Percentiles rank a stretch among this genome's conserved stretches.
These are phyloP conservation scores for Drosophila parabipectinata DNA, from an alignment of 1,140 invertebrate genomes.

Conservation along the genomic window DNA sequence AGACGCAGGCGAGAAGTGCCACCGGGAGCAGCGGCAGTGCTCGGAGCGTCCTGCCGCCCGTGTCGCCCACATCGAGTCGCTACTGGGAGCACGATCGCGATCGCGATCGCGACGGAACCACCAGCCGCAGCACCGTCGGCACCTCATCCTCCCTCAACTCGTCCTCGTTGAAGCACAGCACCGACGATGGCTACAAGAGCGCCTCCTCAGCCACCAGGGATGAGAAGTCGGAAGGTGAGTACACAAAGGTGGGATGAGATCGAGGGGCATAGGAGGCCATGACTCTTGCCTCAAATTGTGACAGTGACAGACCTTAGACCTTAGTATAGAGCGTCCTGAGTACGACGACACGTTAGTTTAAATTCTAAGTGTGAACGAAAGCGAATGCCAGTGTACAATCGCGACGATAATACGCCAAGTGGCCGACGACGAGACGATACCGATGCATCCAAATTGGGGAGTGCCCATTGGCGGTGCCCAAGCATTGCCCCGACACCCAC, in stretches of 20 bases:
- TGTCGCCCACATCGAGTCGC: conserved; percentile 77
- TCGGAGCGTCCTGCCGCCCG: conserved; percentile 68
- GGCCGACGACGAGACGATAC: neutral
- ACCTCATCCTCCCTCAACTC: conserved; percentile 55
- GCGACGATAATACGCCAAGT: neutral
- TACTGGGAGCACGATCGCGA: conserved; percentile 79
- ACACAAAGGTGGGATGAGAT: no score
- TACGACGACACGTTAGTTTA: conserved; percentile 1
- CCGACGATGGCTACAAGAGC: conserved; percentile 64
- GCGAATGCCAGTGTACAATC: conserved; percentile 20
- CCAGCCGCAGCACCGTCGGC: conserved; percentile 41
- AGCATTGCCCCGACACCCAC: neutral
- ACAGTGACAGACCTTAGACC: neutral
- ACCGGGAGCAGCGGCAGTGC: conserved; percentile 39
- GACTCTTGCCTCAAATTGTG: neutral
- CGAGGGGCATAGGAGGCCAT: neutral
- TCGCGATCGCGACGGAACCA: conserved; percentile 35
- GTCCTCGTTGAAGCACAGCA: conserved; percentile 54
- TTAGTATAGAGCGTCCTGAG: no score
- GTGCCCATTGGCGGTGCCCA: conserved; percentile 40
- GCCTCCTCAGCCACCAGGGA: conserved; percentile 37
- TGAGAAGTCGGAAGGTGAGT: conserved; percentile 76
- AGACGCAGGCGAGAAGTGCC: conserved; percentile 62
- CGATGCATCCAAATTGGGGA: conserved; percentile 58
- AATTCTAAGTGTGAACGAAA: neutral